Percentiles rank a stretch among this genome's conserved stretches.
These are phyloP conservation scores for Cantharis rustica DNA, from an alignment of 2,888 invertebrate species.

Conservation along the genomic window DNA sequence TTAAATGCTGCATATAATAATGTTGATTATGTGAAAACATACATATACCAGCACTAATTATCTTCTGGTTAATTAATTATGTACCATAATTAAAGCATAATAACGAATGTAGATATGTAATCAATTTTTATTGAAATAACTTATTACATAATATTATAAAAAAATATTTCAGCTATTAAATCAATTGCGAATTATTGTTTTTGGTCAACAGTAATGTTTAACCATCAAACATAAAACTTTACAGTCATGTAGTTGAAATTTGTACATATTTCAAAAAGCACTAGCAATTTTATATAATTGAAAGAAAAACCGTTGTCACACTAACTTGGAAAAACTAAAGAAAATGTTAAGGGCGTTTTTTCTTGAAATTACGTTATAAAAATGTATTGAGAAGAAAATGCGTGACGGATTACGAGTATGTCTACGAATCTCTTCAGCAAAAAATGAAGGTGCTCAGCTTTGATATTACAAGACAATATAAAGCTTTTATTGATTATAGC, in stretches of 20 bases:
- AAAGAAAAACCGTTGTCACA: not conserved
- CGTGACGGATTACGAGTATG: not conserved
- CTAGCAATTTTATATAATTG: not conserved
- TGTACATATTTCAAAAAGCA: too few relatives aligned
- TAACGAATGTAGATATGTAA: not conserved
- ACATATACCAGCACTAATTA: not conserved
- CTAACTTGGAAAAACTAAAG: not conserved
- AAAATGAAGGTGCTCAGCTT: not conserved
- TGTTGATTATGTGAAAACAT: not conserved
- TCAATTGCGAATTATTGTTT: too few relatives aligned
- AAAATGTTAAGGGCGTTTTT: not conserved
- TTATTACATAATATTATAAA: too few relatives aligned
- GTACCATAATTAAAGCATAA: not conserved
- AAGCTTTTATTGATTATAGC: not conserved
- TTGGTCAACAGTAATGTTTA: too few relatives aligned
- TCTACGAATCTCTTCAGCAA: not conserved
- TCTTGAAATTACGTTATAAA: not conserved
- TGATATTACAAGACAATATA: not conserved
- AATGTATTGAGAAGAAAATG: not conserved
- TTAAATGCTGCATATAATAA: not conserved
- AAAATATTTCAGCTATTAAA: too few relatives aligned
- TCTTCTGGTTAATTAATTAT: not conserved
- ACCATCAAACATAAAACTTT: too few relatives aligned
- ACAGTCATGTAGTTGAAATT: too few relatives aligned
- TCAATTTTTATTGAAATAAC: not conserved